Conservation (phyloP, 2,888 invertebrate genomes). For the Sarcophaga caerulescens region DNA sequence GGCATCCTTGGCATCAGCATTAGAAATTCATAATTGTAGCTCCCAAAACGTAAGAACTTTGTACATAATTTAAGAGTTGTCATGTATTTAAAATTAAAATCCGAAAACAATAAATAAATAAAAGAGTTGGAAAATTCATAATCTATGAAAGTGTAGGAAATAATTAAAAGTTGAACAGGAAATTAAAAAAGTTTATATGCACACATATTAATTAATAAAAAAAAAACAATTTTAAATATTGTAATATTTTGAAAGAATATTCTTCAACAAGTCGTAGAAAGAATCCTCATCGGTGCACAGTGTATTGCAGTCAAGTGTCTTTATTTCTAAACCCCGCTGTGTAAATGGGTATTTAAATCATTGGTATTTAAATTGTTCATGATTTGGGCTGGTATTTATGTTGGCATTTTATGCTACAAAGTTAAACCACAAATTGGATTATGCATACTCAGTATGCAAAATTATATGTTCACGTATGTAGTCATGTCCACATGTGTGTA, state of each 20-base stretch:
- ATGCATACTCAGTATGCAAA: background rate
- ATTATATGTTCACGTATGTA: background rate
- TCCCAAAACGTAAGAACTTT: conserved; percentile 33
- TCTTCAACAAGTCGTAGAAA: too few relatives aligned
- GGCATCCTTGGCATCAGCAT: conserved; percentile 25
- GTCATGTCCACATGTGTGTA: too few relatives aligned
- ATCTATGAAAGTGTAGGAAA: background rate
- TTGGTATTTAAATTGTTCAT: too few relatives aligned
- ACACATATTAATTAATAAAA: background rate
- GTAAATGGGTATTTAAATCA: background rate
- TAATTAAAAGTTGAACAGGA: conserved; percentile 19
- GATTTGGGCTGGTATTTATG: background rate
- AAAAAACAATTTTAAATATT: background rate
- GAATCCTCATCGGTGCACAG: background rate
- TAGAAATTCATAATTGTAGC: background rate
- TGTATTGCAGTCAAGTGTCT: background rate
- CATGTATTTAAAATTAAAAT: background rate
- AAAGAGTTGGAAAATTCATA: background rate
- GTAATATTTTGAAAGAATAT: too few relatives aligned
- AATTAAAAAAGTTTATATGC: background rate
- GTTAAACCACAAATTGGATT: conserved; percentile 22
- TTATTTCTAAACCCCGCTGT: background rate
- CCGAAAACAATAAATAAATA: background rate
- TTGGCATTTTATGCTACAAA: background rate
- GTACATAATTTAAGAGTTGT: conserved; percentile 8